Base-by-base conservation (phyloP, 2,888 invertebrate species). In the Anoncus sp. region DNA sequence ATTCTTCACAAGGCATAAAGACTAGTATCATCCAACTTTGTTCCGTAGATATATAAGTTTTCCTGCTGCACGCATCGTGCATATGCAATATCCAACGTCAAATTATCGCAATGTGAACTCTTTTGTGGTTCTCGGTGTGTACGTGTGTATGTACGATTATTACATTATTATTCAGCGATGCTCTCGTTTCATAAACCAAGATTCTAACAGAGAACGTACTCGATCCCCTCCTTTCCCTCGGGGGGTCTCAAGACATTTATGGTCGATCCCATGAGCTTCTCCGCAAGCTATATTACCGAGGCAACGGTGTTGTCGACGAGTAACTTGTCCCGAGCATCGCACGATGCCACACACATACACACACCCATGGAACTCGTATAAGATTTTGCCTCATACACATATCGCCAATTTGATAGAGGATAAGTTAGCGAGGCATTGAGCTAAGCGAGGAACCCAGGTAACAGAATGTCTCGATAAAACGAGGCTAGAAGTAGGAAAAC, bases 141-240 rank as follows among this genome's bases (percentile, higher is more conserved):
- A 59, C 20, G 22, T 49, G 22, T 57, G 53, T 67, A 66, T 57
- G 24, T 57, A 57, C 70, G 65, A 77, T 77, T 65, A 74, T 77
- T 70, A 70, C 69, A 65, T 77, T 74, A 77, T 77, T 77, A 77
- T 77, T 74, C 77, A 74, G 74, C 74, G 74, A 77, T 77, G 77
- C 74, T 77, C 77, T 60, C 74, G 77, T 77, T 77, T 69, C n/a
- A 70, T 59, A 63, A 72, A 63, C n/a, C 65, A 51, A 14, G 65
- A 60, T 73, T 60, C 65, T 77, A 69, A 69, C 71, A 66, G 74
- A 57, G 22, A 16, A 71, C 55, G 70, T 67, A 70, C 70, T 35
- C 79, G 65, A 80, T 77, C 63, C 59, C 53, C 27, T 27, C 60
- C 55, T 22, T 45, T n/a, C n/a, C n/a, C n/a, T n/a, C n/a, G n/a